phyloP scores from a whole-genome alignment of 2,113 vertebrate species.

The Blennius ocellaris region DNA sequence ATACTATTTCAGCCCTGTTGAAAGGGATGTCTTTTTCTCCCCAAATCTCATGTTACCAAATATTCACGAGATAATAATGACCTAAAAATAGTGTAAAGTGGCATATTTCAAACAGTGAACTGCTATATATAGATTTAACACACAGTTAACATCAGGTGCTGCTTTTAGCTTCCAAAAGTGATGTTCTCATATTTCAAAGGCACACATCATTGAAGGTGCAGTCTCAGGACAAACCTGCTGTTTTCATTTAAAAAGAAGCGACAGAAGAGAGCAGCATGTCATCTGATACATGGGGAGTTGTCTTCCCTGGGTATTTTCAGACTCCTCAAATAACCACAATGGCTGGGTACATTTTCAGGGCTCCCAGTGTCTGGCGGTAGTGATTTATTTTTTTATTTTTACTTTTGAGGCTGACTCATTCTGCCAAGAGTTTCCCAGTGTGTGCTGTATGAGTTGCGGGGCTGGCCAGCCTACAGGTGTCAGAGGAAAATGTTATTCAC shows the following conservation, averaged over 20 bases:
- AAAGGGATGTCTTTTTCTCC: background rate
- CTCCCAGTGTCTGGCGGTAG: conserved; percentile 31
- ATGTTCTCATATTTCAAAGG: background rate
- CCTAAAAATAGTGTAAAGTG: no score
- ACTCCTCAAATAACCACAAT: conserved; percentile 69
- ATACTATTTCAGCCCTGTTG: background rate
- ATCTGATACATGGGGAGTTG: conserved; percentile 58
- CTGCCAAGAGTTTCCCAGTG: conserved; percentile 24
- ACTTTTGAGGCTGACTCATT: conserved; percentile 20
- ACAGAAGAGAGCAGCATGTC: conserved; percentile 45
- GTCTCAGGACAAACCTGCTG: background rate
- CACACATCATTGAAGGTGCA: background rate
- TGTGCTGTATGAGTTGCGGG: conserved; percentile 18
- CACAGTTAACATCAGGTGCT: background rate
- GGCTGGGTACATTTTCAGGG: conserved; percentile 60
- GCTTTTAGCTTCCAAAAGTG: background rate
- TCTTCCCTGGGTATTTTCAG: conserved; percentile 61
- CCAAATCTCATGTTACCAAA: background rate
- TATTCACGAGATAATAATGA: no score
- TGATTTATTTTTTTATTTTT: conserved; percentile 50
- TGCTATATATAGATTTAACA: background rate
- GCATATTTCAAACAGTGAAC: background rate
- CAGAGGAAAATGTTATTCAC: conserved; percentile 44
- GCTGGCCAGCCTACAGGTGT: conserved; percentile 49
- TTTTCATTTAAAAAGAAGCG: conserved; percentile 24